Conservation (phyloP, 1,140 invertebrate species). For the Nasonia giraulti region DNA sequence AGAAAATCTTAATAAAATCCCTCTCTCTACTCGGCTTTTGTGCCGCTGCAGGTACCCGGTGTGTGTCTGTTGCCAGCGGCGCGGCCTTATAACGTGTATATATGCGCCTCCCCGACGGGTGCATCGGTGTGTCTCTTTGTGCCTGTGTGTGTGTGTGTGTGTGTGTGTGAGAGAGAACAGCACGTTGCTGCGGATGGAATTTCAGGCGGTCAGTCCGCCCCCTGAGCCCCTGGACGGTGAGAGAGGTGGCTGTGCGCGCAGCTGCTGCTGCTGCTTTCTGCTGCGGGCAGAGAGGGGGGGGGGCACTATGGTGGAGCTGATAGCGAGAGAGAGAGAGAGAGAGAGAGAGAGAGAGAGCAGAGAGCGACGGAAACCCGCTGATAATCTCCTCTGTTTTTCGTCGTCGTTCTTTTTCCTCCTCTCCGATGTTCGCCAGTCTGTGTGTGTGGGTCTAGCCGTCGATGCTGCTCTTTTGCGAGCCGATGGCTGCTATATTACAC, state of each 20-base stretch:
- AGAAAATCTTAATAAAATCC: constrained; percentile 48
- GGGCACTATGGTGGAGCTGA: not conserved
- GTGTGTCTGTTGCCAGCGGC: constrained; percentile 11
- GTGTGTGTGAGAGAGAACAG: not conserved
- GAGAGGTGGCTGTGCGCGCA: not conserved
- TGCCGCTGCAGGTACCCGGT: constrained; percentile 19
- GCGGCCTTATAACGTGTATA: not conserved
- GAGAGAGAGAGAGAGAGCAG: not conserved
- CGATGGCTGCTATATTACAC: too few relatives aligned
- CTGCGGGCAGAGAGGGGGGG: not conserved
- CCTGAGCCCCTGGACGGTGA: constrained; percentile 17
- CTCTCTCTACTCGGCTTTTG: constrained; percentile 15
- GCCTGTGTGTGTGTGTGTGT: not conserved
- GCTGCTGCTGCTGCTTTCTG: not conserved
- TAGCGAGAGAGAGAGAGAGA: not conserved
- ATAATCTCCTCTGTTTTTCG: constrained; percentile 33
- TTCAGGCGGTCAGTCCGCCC: constrained; percentile 47
- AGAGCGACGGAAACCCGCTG: constrained; percentile 40
- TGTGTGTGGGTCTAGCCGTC: too few relatives aligned
- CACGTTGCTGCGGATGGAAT: constrained; percentile 38
- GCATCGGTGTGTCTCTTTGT: not conserved
- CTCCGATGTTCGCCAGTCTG: not conserved
- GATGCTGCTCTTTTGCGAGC: too few relatives aligned
- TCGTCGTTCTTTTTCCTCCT: constrained; percentile 3
- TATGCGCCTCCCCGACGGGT: not conserved